Evolutionary conservation across 2,113 vertebrate species (phyloP).

Genomic region (Regulus satrapa): DNA sequence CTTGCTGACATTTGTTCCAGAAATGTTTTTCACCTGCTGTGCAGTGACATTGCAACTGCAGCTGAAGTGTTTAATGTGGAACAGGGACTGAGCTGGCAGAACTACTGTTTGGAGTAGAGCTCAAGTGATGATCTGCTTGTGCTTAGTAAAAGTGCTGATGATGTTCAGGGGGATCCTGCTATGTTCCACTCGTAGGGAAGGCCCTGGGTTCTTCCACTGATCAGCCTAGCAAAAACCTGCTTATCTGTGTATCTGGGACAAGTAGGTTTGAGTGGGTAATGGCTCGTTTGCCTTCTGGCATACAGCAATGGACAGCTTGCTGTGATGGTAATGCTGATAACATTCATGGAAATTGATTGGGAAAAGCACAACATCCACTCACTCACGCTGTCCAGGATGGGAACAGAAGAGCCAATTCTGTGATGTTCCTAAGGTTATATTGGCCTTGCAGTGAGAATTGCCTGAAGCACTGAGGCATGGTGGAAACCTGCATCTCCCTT

Average conservation of each 20-base stretch:
- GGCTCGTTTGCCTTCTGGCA: slow-evolving; percentile 21
- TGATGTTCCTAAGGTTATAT: not conserved
- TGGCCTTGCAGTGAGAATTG: not conserved
- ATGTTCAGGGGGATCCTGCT: not conserved
- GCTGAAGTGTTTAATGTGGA: not conserved
- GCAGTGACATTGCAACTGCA: slow-evolving; percentile 26
- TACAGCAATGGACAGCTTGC: slow-evolving; percentile 2
- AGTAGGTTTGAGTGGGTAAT: slow-evolving; percentile 17
- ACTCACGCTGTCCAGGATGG: not conserved
- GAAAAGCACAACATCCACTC: not conserved
- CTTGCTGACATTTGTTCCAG: slow-evolving; percentile 56
- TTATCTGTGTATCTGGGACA: not conserved
- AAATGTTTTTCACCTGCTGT: slow-evolving; percentile 32
- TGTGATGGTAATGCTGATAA: not conserved
- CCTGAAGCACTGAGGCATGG: not conserved
- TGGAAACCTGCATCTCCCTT: not conserved
- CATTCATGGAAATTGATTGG: not conserved
- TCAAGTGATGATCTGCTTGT: not conserved
- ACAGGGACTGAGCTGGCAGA: not conserved
- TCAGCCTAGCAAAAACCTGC: not conserved
- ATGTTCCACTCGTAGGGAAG: not conserved
- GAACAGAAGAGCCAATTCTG: not conserved
- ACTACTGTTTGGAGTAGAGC: not conserved
- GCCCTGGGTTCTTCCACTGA: not conserved
- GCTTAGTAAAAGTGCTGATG: not conserved